Percentiles rank a stretch among this genome's conserved stretches.
These are phyloP conservation scores for Clusia tigrina DNA, from an alignment of 2,888 invertebrate species.

Conservation along the genomic window DNA sequence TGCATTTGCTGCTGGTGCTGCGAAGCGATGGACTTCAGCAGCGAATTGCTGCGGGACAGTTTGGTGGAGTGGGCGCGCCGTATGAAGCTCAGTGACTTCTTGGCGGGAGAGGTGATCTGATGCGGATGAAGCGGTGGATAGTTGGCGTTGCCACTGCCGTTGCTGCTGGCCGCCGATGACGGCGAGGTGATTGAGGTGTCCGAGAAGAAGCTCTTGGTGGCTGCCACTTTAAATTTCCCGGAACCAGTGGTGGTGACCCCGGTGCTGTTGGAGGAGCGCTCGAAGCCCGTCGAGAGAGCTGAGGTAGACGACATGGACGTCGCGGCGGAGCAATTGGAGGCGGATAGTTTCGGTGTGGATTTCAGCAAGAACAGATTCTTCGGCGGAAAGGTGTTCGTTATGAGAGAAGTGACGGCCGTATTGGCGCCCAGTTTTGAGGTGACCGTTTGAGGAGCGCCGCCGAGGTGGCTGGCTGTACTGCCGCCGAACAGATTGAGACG, in stretches of 20 bases:
- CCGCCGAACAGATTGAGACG: slow-evolving; percentile 49
- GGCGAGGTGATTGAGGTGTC: slow-evolving; percentile 40
- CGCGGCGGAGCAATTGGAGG: slow-evolving; percentile 7
- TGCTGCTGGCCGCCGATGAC: no score
- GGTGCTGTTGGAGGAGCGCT: background rate
- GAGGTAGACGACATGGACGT: slow-evolving; percentile 16
- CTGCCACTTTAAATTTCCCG: slow-evolving; percentile 32
- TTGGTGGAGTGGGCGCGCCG: slow-evolving; percentile 78
- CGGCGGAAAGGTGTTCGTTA: slow-evolving; percentile 63
- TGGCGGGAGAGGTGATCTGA: slow-evolving; percentile 65
- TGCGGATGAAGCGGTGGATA: slow-evolving; percentile 49
- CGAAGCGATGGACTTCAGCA: slow-evolving; percentile 69
- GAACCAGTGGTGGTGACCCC: background rate
- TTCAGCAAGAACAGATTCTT: slow-evolving; percentile 63
- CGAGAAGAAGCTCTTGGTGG: slow-evolving; percentile 42
- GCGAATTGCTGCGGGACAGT: slow-evolving; percentile 73
- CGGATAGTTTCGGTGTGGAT: slow-evolving; percentile 48
- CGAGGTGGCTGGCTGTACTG: slow-evolving; percentile 46
- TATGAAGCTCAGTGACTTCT: slow-evolving; percentile 72
- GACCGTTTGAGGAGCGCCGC: slow-evolving; percentile 25
- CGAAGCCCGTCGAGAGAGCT: background rate
- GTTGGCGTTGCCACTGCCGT: slow-evolving; percentile 64
- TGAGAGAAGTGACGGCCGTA: slow-evolving; percentile 45
- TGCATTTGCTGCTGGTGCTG: slow-evolving; percentile 43
- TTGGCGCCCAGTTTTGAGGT: slow-evolving; percentile 33